These are phyloP conservation scores for Microdon myrmicae DNA, from an alignment of 2,888 invertebrate species.

Conservation along the genomic window DNA sequence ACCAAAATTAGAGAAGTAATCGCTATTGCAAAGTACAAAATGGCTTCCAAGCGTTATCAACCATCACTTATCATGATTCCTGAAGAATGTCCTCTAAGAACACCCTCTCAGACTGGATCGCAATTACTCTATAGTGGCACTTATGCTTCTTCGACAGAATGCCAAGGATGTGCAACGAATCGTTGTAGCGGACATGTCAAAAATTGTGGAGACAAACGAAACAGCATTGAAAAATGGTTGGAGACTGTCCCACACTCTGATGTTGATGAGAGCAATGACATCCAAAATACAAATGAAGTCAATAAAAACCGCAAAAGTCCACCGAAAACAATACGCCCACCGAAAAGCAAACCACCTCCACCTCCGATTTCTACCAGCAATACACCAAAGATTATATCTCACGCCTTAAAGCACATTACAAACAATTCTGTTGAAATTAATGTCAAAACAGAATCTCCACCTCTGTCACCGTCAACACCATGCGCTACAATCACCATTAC, in stretches of 20 bases:
- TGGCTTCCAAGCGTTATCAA: constrained; percentile 82
- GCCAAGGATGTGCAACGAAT: constrained; percentile 56
- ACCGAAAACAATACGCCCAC: constrained; percentile 57
- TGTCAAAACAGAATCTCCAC: constrained; percentile 27
- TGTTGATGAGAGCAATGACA: constrained; percentile 25
- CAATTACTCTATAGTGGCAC: constrained; percentile 66
- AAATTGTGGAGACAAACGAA: constrained; percentile 76
- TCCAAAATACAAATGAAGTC: constrained; percentile 14
- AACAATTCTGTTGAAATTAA: constrained; percentile 21
- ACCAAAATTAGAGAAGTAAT: constrained; percentile 91
- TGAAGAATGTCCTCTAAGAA: constrained; percentile 71
- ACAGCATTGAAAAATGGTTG: constrained; percentile 79
- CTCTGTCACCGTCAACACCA: constrained; percentile 54
- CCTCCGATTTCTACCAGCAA: constrained; percentile 54
- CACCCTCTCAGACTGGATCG: constrained; percentile 67
- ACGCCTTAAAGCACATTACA: constrained; percentile 35
- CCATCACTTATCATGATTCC: constrained; percentile 84
- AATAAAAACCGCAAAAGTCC: constrained; percentile 42
- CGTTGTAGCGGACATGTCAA: constrained; percentile 60
- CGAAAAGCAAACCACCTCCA: constrained; percentile 63
- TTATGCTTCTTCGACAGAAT: constrained; percentile 46
- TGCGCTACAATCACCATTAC: constrained; percentile 54
- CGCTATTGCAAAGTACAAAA: constrained; percentile 87
- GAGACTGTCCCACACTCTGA: constrained; percentile 74
- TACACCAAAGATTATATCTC: constrained; percentile 45